Evolutionary conservation across 2,113 vertebrate genomes (phyloP).

Genomic region (Delphinus delphis): DNA sequence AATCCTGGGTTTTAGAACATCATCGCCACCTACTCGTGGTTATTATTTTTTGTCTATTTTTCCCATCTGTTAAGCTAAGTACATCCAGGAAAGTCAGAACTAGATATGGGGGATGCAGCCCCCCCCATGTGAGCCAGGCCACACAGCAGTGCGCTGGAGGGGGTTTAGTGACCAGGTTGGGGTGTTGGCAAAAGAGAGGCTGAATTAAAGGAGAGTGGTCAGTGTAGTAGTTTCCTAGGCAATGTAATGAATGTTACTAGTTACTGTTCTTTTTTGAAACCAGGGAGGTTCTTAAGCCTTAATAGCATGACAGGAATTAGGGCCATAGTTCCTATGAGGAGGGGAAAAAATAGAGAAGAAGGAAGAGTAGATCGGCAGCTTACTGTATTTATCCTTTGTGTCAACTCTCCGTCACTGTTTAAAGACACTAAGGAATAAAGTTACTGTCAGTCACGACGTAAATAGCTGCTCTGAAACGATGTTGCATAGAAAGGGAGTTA

Average conservation of each 20-base stretch:
- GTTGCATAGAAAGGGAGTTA: neutral
- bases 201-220: neutral
- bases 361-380: neutral
- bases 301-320: neutral
- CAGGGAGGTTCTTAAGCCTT: neutral
- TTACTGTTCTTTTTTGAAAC: neutral
- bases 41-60: neutral
- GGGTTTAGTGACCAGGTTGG: no score
- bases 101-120: fast-evolving
- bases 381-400: neutral
- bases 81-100: neutral
- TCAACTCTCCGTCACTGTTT: neutral
- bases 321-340: neutral
- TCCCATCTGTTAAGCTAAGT: neutral
- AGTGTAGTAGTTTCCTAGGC: neutral
- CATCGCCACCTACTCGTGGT: neutral
- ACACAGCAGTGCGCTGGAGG: neutral
- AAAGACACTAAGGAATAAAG: neutral
- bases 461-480: neutral
- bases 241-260: neutral
- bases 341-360: neutral
- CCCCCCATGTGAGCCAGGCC: fast-evolving
- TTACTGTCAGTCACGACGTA: neutral
- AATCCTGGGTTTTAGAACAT: neutral
- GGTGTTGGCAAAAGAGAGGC: neutral